A percentile compares a stretch with the other conserved stretches of the same genome.
phyloP scores from a whole-genome alignment of 2,113 vertebrate genomes.

The Illadopsis cleaveri region DNA sequence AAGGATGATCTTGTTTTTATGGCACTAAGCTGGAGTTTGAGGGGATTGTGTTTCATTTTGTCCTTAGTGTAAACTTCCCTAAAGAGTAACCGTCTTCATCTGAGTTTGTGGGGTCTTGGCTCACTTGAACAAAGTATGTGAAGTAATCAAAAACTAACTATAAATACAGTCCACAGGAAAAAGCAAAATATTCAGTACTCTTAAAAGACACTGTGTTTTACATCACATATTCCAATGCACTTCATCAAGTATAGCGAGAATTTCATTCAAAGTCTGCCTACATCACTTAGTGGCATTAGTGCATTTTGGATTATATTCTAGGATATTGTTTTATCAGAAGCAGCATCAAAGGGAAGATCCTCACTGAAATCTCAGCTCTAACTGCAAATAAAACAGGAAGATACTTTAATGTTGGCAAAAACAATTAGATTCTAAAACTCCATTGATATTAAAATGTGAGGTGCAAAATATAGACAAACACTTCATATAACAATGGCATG shows the following conservation, averaged over 20 bases:
- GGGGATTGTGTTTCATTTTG: not conserved
- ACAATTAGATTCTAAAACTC: not conserved
- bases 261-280: not conserved
- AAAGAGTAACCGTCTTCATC: not conserved
- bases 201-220: not conserved
- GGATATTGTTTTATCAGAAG: not conserved
- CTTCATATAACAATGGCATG: not conserved
- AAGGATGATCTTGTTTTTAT: not conserved
- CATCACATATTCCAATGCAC: not conserved
- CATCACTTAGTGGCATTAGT: accelerated
- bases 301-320: not conserved
- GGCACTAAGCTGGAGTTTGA: not conserved
- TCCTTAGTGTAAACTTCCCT: not conserved
- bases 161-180: not conserved
- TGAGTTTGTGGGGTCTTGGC: not conserved
- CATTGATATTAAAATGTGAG: not conserved
- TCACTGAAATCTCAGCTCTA: not conserved
- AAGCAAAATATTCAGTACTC: not conserved
- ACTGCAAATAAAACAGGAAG: not conserved
- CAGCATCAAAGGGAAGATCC: not conserved
- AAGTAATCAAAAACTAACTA: not conserved
- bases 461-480: not conserved
- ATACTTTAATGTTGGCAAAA: not conserved
- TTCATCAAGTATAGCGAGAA: not conserved
- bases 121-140: not conserved